phyloP scores from a whole-genome alignment of 1,140 invertebrate genomes.

The Drosophila mayri region DNA sequence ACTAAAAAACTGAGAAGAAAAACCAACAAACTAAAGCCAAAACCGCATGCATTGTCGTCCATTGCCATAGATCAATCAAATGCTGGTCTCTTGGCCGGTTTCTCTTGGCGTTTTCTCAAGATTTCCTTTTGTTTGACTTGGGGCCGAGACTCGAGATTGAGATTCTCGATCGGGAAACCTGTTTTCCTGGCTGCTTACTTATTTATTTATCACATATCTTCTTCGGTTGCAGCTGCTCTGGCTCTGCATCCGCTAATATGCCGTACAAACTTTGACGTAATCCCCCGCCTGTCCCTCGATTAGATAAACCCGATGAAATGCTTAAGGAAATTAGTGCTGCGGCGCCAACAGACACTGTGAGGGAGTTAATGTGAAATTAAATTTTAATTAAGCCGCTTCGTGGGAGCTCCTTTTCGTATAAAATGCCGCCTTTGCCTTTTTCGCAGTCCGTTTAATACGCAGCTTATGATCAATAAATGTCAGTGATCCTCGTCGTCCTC shows the following conservation, averaged over 20 bases:
- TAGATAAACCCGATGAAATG: conserved; percentile 74
- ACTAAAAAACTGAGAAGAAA: conserved; percentile 15
- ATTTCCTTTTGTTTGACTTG: conserved; percentile 61
- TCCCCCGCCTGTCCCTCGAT: conserved; percentile 60
- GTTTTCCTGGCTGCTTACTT: conserved; percentile 61
- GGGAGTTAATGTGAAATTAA: conserved; percentile 58
- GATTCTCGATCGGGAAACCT: conserved; percentile 72
- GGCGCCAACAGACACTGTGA: conserved; percentile 35
- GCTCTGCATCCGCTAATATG: conserved; percentile 66
- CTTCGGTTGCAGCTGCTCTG: conserved; percentile 23
- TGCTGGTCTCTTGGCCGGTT: conserved; percentile 53
- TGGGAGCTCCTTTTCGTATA: conserved; percentile 71
- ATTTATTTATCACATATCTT: conserved; percentile 81
- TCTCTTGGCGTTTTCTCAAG: conserved; percentile 51
- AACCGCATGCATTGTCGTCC: conserved; percentile 68
- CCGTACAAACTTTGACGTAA: conserved; percentile 73
- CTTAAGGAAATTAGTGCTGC: conserved; percentile 61
- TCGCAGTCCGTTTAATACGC: conserved; percentile 72
- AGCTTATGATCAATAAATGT: conserved; percentile 83
- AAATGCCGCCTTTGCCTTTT: conserved; percentile 67
- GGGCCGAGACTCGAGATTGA: conserved; percentile 59
- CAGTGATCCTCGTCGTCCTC: conserved; percentile 40
- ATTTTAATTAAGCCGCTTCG: conserved; percentile 59
- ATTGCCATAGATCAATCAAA: conserved; percentile 82
- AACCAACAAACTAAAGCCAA: conserved; percentile 31